These are phyloP conservation scores for Corythornis cristatus DNA, from an alignment of 2,113 vertebrate genomes.

Conservation along the genomic window DNA sequence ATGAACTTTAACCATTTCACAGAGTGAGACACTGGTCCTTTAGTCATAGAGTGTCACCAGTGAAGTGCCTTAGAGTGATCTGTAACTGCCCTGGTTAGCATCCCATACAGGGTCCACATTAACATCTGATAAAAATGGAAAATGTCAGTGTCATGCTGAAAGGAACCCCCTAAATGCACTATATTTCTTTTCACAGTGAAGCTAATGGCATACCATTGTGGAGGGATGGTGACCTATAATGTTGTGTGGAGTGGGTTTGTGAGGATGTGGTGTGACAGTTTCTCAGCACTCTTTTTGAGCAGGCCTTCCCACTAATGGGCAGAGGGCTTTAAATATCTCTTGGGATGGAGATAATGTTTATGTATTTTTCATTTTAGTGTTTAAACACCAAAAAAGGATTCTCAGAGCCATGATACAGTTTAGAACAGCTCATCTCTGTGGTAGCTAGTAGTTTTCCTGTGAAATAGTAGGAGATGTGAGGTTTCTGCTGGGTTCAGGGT, in stretches of 20 bases:
- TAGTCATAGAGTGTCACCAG: background rate
- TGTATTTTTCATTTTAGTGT: background rate
- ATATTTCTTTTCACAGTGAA: background rate
- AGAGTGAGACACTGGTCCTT: background rate
- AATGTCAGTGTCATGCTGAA: background rate
- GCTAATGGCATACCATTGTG: background rate
- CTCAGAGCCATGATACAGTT: background rate
- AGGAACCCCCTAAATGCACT: background rate
- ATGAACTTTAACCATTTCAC: background rate
- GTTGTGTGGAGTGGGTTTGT: background rate
- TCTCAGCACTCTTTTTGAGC: background rate
- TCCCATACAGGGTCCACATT: background rate
- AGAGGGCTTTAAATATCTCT: background rate
- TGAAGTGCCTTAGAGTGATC: background rate
- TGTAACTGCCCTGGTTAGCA: background rate
- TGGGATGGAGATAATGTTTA: background rate
- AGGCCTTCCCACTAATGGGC: background rate
- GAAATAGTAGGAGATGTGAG: background rate
- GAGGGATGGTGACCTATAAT: background rate
- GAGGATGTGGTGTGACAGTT: background rate
- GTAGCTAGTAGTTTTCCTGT: background rate
- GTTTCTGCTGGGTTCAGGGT: background rate
- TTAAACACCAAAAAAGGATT: background rate
- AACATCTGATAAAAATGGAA: background rate
- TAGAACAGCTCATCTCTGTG: background rate